Evolutionary conservation across 1,140 invertebrate species (phyloP).

Genomic region (Galleria mellonella): DNA sequence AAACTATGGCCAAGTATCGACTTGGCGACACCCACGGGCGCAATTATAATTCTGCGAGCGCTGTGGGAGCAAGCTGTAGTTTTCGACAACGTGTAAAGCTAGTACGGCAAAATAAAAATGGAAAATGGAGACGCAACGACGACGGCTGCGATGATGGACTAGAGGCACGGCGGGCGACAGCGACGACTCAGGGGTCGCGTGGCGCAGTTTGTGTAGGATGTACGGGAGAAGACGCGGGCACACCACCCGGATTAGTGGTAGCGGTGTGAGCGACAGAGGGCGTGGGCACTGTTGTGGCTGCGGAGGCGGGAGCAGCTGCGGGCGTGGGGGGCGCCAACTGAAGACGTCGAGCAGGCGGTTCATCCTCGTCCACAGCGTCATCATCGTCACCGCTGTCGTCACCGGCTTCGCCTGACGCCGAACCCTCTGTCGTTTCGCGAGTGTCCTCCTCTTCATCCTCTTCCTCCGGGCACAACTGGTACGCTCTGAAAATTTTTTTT

Average conservation of each 20-base stretch:
- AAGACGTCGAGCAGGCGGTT: conserved; percentile 23
- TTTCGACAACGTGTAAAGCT: background rate
- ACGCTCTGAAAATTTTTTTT: conserved; percentile 44
- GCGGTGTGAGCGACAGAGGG: conserved; percentile 11
- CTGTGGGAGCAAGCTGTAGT: too few relatives aligned
- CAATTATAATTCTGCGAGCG: background rate
- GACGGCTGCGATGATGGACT: conserved; percentile 9
- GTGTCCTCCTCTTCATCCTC: conserved; percentile 59
- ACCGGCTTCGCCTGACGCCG: conserved; percentile 33
- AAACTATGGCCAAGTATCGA: conserved; percentile 50
- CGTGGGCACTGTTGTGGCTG: conserved; percentile 17
- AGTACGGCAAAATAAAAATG: too few relatives aligned
- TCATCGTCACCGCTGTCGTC: conserved; percentile 48
- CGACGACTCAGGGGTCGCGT: background rate
- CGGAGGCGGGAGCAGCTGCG: conserved; percentile 9
- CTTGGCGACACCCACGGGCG: conserved; percentile 9
- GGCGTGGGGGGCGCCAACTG: conserved; percentile 13
- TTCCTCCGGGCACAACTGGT: conserved; percentile 65
- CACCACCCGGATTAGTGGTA: conserved; percentile 4
- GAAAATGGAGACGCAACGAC: too few relatives aligned
- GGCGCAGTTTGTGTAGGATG: conserved; percentile 7
- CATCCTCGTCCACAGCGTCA: conserved; percentile 20
- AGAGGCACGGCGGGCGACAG: conserved; percentile 6
- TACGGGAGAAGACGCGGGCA: conserved; percentile 13
- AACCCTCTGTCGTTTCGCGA: conserved; percentile 38